Base-by-base conservation (phyloP, 2,113 vertebrate species). In the Tachuris rubrigastra region DNA sequence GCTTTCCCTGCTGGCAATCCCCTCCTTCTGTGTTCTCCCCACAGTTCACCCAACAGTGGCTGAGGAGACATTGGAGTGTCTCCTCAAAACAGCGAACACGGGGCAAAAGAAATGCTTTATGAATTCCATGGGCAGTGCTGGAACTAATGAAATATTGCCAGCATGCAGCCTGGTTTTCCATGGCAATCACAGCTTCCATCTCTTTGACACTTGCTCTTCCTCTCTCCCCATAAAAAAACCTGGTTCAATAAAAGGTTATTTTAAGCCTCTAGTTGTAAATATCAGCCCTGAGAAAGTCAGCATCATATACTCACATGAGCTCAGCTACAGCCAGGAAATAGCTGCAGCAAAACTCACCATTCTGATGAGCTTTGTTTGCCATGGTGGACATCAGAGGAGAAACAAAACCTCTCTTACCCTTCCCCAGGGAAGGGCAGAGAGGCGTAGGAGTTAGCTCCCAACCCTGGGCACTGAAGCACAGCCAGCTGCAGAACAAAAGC, bases 371-470 rank as follows among this genome's bases (percentile, higher is more conserved):
- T 75, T 85, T 63, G 39, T 42, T 82, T 65, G 56, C 74, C 49
- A 9, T 19, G 18, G 60, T 35, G 23, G 58, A 35, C 0, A 0
- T n/a, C 62, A 59, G n/a, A 68, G 31, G 33, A 73, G 63, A 72
- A 95, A 95, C 87, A 94, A 91, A 94, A 49, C n/a, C 67, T 28
- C 46, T 79, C 78, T 93, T 87, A 60, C 76, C 58, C 50, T 60
- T 80, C 44, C 67, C 67, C 15, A 31, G 58, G 31, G 74, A 71
- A 76, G 63, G 74, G 58, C 85, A 73, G 72, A 84, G 68, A 50
- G 55, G 63, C 8, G 2, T 76, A 83, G 88, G 85, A 89, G 84
- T 46, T 42, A 42, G 17, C 22, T 60, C n/a, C 35, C 75, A 60
- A 39, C 66, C 67, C 87, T 44, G 63, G 62, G 79, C 67, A 39